phyloP scores from a whole-genome alignment of 2,113 vertebrate genomes.

The Danionella cerebrum region DNA sequence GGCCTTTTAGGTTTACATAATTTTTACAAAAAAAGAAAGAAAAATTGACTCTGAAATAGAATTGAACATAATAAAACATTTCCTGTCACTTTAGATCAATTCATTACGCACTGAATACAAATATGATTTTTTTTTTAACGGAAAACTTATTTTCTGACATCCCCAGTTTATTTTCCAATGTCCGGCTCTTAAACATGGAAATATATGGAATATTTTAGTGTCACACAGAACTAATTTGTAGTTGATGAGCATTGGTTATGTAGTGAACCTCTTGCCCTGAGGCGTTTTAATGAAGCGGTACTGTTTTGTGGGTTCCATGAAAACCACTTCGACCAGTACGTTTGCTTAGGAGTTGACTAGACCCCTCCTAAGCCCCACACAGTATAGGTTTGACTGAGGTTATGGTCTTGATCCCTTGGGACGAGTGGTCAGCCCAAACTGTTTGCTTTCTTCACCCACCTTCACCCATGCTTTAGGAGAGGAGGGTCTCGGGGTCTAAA shows the following conservation, averaged over 20 bases:
- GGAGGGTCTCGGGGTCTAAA: constrained; percentile 15
- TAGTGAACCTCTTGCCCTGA: neutral
- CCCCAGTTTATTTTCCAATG: neutral
- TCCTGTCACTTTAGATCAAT: neutral
- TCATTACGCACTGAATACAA: neutral
- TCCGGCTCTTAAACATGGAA: neutral
- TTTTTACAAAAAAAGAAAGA: no score
- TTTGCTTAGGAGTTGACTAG: constrained; percentile 57
- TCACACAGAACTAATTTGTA: neutral
- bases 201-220: constrained; percentile 13
- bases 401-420: constrained; percentile 67
- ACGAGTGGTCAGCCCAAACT: constrained; percentile 62
- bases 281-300: constrained; percentile 27
- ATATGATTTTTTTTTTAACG: neutral
- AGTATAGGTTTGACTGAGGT: constrained; percentile 68
- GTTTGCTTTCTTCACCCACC: constrained; percentile 57
- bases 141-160: neutral
- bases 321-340: constrained; percentile 61
- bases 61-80: no score
- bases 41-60: no score
- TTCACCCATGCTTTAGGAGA: constrained; percentile 29
- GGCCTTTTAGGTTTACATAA: no score
- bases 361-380: constrained; percentile 59
- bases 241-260: neutral
- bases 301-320: constrained; percentile 31